phyloP scores from a whole-genome alignment of 2,113 vertebrate species.

The Herpetotheres cachinnans region DNA sequence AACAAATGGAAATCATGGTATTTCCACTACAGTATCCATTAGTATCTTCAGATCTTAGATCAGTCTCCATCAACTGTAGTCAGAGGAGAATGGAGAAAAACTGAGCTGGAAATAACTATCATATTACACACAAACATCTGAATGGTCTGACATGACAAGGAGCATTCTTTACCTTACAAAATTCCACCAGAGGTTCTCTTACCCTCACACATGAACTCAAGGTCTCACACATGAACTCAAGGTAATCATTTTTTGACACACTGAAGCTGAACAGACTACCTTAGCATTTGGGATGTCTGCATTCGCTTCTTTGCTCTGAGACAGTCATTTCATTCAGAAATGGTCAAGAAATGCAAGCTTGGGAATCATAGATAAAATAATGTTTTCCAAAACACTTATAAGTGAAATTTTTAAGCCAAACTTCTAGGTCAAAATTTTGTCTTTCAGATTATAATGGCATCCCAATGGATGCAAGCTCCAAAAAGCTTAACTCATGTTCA shows the following conservation, averaged over 20 bases:
- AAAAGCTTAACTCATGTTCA: neutral
- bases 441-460: neutral
- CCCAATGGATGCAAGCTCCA: neutral
- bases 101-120: neutral
- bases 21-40: neutral
- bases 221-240: neutral
- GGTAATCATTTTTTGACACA: neutral
- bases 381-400: neutral
- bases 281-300: neutral
- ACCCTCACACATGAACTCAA: neutral
- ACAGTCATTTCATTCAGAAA: neutral
- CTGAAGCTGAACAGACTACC: neutral
- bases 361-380: neutral
- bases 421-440: neutral
- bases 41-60: neutral
- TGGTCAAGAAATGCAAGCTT: neutral
- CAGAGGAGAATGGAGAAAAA: neutral
- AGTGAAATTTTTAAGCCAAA: neutral
- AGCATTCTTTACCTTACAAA: neutral
- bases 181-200: neutral
- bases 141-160: neutral
- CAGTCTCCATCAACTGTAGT: neutral
- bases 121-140: neutral
- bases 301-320: neutral
- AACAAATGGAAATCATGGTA: neutral